Conservation (phyloP, 2,888 invertebrate species). For the Tenthredo scrophulariae region DNA sequence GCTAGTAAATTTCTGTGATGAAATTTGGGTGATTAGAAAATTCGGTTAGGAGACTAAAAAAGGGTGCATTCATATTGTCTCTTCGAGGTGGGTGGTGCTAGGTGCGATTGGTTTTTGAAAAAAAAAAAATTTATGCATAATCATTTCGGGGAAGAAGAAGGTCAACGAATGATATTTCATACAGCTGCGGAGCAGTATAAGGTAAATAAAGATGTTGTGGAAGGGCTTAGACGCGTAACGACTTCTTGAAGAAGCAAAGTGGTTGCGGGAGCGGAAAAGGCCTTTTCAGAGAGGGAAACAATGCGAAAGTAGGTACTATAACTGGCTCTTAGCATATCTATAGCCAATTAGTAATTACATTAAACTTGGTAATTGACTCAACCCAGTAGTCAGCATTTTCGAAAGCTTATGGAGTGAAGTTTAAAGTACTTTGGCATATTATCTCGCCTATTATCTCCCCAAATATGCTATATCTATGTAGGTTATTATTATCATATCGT, state of each 20-base stretch:
- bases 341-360: slow-evolving; percentile 47
- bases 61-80: too few relatives aligned
- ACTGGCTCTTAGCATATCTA: slow-evolving; percentile 50
- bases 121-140: background rate
- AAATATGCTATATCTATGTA: slow-evolving; percentile 15
- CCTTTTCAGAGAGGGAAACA: slow-evolving; percentile 41
- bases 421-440: slow-evolving; percentile 33
- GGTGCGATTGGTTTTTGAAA: background rate
- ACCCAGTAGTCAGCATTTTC: slow-evolving; percentile 34
- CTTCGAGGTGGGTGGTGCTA: background rate
- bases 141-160: background rate
- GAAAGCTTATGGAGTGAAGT: slow-evolving; percentile 36
- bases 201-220: slow-evolving; percentile 35
- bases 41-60: too few relatives aligned
- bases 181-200: background rate
- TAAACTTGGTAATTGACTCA: slow-evolving; percentile 42
- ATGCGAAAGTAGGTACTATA: slow-evolving; percentile 44
- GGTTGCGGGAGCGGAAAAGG: slow-evolving; percentile 22
- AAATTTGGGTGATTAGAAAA: background rate
- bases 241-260: slow-evolving; percentile 31
- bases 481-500: background rate
- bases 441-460: slow-evolving; percentile 39
- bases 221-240: slow-evolving; percentile 17
- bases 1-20: background rate
- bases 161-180: slow-evolving; percentile 1